phyloP scores from a whole-genome alignment of 2,888 invertebrate genomes.

The Dicroscelio sp. region DNA sequence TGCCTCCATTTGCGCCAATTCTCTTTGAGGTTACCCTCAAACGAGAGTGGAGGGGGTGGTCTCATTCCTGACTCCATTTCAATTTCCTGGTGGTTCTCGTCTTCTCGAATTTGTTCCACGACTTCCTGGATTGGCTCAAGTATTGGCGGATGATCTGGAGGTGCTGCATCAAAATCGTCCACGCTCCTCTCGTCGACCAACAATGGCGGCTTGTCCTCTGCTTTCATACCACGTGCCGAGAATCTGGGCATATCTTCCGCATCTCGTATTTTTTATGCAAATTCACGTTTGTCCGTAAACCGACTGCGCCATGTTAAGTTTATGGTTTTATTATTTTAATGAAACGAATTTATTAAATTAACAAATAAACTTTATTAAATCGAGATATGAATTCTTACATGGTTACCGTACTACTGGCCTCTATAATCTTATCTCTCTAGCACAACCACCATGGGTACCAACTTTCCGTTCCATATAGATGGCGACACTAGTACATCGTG shows the following conservation, averaged over 20 bases:
- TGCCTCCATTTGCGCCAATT: slow-evolving; percentile 83
- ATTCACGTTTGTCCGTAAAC: neutral
- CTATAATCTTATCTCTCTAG: too few species aligned
- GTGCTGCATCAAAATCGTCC: neutral
- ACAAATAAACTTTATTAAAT: too few species aligned
- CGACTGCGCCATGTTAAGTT: neutral
- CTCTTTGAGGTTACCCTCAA: slow-evolving; percentile 79
- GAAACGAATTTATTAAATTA: too few species aligned
- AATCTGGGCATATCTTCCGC: neutral
- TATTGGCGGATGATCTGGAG: neutral
- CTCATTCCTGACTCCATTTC: slow-evolving; percentile 68
- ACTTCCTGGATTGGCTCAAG: neutral
- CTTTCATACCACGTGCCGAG: neutral
- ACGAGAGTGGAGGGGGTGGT: slow-evolving; percentile 68
- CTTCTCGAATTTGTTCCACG: too few species aligned
- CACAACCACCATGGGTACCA: too few species aligned
- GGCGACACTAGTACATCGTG: neutral
- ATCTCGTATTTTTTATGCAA: neutral
- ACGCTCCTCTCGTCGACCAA: neutral
- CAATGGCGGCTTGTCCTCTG: neutral
- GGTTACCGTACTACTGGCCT: too few species aligned
- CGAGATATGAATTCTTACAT: too few species aligned
- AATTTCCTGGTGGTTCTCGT: neutral
- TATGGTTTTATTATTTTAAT: neutral
- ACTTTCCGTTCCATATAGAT: too few species aligned